Conservation (phyloP, 2,888 invertebrate genomes). For the Hydrotaea diabolus region DNA sequence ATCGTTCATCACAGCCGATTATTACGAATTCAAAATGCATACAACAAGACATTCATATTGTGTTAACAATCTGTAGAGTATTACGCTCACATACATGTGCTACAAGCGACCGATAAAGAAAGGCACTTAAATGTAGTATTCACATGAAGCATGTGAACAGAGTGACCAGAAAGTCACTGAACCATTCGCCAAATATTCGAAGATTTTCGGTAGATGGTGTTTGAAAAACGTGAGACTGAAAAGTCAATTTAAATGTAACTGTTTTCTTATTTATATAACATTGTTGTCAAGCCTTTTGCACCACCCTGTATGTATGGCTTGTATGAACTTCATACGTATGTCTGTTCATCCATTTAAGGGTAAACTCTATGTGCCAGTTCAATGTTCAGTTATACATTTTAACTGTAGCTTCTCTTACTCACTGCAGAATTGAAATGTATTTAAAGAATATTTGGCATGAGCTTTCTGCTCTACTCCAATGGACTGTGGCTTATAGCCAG, state of each 20-base stretch:
- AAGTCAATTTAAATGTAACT: no score
- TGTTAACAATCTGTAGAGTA: conserved; percentile 49
- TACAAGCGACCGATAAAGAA: neutral
- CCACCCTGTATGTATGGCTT: neutral
- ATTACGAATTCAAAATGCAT: conserved; percentile 59
- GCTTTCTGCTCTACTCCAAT: neutral
- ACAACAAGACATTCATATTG: conserved; percentile 58
- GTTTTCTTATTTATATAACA: neutral
- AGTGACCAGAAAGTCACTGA: neutral
- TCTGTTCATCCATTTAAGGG: no score
- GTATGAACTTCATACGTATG: neutral
- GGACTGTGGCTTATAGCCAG: no score
- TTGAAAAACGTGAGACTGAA: no score
- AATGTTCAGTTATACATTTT: conserved; percentile 26
- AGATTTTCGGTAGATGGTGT: no score
- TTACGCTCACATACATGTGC: neutral
- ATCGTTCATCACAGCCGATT: neutral
- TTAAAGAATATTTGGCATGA: neutral
- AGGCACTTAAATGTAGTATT: neutral
- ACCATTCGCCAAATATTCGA: no score
- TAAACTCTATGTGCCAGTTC: neutral
- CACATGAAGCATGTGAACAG: neutral
- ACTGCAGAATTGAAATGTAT: neutral
- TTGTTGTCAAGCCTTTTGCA: neutral
- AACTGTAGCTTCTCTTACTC: neutral